Conservation (phyloP, 2,888 invertebrate genomes). For the Hirtodrosophila duncani region DNA sequence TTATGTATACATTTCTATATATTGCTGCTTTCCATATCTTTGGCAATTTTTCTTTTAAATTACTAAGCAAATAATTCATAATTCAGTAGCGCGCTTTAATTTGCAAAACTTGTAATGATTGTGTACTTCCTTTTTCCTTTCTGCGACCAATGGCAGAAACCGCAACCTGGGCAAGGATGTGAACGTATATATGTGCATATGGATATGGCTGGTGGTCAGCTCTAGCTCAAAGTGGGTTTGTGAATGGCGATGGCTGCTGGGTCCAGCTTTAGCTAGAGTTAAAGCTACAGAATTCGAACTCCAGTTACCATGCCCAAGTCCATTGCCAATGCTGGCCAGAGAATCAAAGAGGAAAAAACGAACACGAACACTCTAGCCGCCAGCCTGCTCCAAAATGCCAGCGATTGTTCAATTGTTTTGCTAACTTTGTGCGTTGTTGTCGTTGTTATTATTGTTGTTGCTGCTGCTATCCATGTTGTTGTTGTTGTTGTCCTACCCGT, state of each 20-base stretch:
- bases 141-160: constrained; percentile 15
- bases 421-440: constrained; percentile 60
- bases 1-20: neutral
- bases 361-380: constrained; percentile 31
- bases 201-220: constrained; percentile 32
- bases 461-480: constrained; percentile 14
- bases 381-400: constrained; percentile 33
- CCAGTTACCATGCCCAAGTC: constrained; percentile 11
- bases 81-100: constrained; percentile 25
- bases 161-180: constrained; percentile 42
- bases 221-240: no score
- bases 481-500: constrained; percentile 45
- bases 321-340: neutral
- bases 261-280: constrained; percentile 29
- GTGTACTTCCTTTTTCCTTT: constrained; percentile 13
- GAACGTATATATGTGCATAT: no score
- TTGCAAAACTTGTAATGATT: no score
- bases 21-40: neutral
- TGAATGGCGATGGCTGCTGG: constrained; percentile 19
- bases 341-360: constrained; percentile 18
- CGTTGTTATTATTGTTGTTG: constrained; percentile 40
- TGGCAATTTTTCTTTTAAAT: neutral
- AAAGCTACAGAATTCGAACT: constrained; percentile 7
- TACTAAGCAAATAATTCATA: constrained; percentile 18
- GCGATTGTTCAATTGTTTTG: constrained; percentile 72